Evolutionary conservation across 2,797 vertebrate genomes (phyloP), one percentile per base, ranked within the genome.

Genomic region (Mallotus villosus): DNA sequence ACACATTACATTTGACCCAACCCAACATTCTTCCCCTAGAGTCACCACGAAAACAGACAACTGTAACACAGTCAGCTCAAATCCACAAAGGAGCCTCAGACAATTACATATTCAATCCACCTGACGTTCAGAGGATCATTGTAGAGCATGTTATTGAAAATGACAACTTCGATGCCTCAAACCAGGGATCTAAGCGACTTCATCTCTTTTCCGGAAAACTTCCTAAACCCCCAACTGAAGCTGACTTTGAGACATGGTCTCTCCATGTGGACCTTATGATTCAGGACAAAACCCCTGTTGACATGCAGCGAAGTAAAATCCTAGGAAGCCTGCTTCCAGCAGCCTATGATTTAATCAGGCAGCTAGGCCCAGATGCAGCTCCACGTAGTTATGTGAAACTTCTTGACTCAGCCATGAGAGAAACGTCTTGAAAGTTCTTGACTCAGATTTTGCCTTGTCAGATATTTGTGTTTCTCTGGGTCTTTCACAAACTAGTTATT

Each of bases 291-390:
- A 12, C n/a, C 46, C 32, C 63, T 58, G 46, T 25, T 25, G 53
- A 75, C 24, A 16, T 53, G 12, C 63, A 65, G 17, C 32, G 32
- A 12, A 5, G 51, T 17, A 57, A 57, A 16, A 74, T 72, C n/a
- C 7, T 72, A 53, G 70, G 72, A 62, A 68, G 70, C 24, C 60
- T 76, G 14, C 51, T 70, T 59, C 62, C 73, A 19, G 68, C 74
- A 55, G 66, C 72, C 7, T 55, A 59, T 62, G 46, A 74, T 24
- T 14, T 69, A n/a, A 19, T 74, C 5, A 55, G 55, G 27, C 66
- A 62, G 11, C 32, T 74, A 63, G 67, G 27, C 51, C 17, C 67
- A 24, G 12, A 51, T 22, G 59, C 67, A 63, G n/a, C 59, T 22
- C 73, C 67, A 57, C 19, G 53, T 19, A 9, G 17, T 9, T 57